Evolutionary conservation across 2,888 invertebrate species (phyloP).

Genomic region (Protophormia terraenovae): DNA sequence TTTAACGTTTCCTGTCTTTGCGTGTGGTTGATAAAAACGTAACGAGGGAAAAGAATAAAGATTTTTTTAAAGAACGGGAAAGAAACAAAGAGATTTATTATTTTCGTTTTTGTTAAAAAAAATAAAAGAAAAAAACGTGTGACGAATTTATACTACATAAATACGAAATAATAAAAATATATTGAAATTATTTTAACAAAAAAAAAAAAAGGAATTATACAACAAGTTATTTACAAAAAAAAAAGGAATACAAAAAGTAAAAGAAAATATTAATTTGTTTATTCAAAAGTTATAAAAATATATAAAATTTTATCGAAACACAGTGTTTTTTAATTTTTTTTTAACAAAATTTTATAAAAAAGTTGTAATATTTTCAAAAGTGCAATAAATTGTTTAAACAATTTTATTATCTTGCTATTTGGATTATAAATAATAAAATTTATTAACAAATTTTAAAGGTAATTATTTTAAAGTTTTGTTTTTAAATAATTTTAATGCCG

Average conservation of each 20-base stretch:
- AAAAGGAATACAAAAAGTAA: neutral
- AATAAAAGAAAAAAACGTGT: conserved; percentile 25
- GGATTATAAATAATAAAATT: conserved; percentile 32
- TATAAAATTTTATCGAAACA: neutral
- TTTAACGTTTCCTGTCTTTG: conserved; percentile 75
- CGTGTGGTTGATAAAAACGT: conserved; percentile 72
- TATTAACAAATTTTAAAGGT: conserved; percentile 16
- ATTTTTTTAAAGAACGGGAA: conserved; percentile 24
- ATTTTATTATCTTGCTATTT: conserved; percentile 10
- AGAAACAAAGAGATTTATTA: conserved; percentile 35
- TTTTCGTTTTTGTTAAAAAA: conserved; percentile 20
- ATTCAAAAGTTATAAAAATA: neutral
- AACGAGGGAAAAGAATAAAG: neutral
- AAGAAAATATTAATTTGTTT: neutral
- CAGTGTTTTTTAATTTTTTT: neutral
- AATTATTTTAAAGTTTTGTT: neutral
- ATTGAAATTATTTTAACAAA: conserved; percentile 29
- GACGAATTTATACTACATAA: conserved; percentile 21
- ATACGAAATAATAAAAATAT: neutral
- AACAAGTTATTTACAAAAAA: conserved; percentile 1
- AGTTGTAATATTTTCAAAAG: neutral
- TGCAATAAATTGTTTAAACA: conserved; percentile 53
- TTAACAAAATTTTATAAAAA: neutral
- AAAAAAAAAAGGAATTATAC: conserved; percentile 32
- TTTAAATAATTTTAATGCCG: neutral